Base-by-base conservation (phyloP, 2,797 vertebrate species). In the Enteromius unitaeniatus region DNA sequence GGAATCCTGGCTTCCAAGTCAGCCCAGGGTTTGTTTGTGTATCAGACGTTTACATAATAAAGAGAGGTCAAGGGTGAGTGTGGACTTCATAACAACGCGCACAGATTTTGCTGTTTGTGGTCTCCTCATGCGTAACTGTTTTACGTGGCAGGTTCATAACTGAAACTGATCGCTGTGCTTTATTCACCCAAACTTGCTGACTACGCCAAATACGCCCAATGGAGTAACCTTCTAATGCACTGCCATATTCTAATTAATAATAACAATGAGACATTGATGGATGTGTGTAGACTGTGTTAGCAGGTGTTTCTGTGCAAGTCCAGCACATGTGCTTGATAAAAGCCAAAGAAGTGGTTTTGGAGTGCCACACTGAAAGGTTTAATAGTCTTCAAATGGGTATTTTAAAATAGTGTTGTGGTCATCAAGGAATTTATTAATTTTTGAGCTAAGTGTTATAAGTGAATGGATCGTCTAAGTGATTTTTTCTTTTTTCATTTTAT, bases 1-100 rank as follows among this genome's bases (percentile, higher is more conserved):
- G 90, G 89, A 89, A 79, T 87, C 86, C 89, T 87, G 83, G 77
- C 91, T 89, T 91, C 90, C 87, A 91, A 93, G 90, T 90, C 88
- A 84, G 86, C 87, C 42, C 42, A 45, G 42, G 42, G 42, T 45
- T 10, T 87, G 84, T 23, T 53, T 84, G 75, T 79, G 55, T 78
- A 73, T 55, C 42, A 13, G 51, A 58, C 26, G 3, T 55, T 45
- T 69, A 49, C 82, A 77, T 53, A 34, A 72, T 45, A 42, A 26
- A 53, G 42, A 83, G 76, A 74, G 40, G 81, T 62, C 74, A 78
- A 84, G 82, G 88, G 81, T 58, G 79, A 88, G 2, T 45, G 83
- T 87, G 78, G 62, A 10, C 73, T 75, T 28, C 7, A 14, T 72
- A 23, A 17, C 1, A 49, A 37, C 1, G 1, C 10, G 9, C 40